phyloP scores from a whole-genome alignment of 2,888 invertebrate genomes.

The Lasioglossum zephyrum region DNA sequence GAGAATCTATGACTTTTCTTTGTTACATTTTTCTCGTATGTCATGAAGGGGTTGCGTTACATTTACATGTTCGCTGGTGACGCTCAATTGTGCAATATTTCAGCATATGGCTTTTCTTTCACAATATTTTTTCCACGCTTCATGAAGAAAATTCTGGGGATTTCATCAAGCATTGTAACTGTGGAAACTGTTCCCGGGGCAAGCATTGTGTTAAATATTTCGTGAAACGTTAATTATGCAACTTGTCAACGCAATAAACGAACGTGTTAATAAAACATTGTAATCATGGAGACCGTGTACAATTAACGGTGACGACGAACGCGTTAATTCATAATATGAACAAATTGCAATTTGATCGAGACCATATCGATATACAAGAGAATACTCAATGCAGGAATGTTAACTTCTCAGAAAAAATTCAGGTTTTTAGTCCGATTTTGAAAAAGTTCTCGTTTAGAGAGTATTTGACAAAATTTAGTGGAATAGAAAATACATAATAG shows the following conservation, averaged over 20 bases:
- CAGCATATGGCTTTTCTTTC: not conserved
- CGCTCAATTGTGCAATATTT: not conserved
- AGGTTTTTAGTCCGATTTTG: no score
- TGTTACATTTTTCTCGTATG: constrained; percentile 3
- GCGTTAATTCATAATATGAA: not conserved
- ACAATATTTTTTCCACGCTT: not conserved
- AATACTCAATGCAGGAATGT: no score
- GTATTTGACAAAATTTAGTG: no score
- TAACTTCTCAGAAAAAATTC: no score
- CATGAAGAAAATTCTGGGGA: not conserved
- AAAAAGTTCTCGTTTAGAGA: no score
- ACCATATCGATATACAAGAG: not conserved
- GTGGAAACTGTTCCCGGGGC: not conserved
- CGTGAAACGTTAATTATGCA: not conserved
- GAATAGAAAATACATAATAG: no score
- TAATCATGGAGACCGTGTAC: not conserved
- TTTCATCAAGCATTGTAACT: not conserved
- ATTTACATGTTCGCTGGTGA: not conserved
- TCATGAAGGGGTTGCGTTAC: not conserved
- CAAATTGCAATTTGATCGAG: not conserved
- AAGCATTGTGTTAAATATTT: not conserved
- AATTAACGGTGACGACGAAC: not conserved
- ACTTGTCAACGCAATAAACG: not conserved
- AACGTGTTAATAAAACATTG: not conserved
- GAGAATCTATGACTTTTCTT: constrained; percentile 7